Percentiles rank a stretch among this genome's conserved stretches.
phyloP scores from a whole-genome alignment of 1,140 invertebrate species.

The Lepidurus arcticus region DNA sequence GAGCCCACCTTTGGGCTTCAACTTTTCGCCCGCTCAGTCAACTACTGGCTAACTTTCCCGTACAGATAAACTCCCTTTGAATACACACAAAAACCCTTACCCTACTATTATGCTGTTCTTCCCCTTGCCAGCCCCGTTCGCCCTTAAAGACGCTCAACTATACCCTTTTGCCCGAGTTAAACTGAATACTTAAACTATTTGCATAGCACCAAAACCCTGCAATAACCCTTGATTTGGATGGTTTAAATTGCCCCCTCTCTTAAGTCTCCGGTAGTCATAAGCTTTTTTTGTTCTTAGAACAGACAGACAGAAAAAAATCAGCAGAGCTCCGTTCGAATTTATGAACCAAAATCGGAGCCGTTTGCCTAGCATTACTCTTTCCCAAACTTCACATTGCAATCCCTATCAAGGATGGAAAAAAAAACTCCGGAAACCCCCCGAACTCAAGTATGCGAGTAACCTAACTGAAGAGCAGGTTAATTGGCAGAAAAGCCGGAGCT shows the following conservation, averaged over 20 bases:
- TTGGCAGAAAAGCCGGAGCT: no score
- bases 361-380: no score
- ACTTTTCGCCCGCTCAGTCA: not conserved
- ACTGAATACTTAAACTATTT: conserved; percentile 6
- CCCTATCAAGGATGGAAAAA: no score
- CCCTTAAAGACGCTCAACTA: conserved; percentile 4
- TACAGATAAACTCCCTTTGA: not conserved
- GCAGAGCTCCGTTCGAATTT: no score
- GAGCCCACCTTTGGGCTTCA: not conserved
- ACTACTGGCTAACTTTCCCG: not conserved
- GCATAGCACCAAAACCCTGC: not conserved
- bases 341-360: no score
- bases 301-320: no score
- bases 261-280: not conserved
- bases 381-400: no score
- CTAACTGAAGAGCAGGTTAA: no score
- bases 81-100: not conserved
- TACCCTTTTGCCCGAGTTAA: conserved; percentile 9
- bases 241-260: not conserved
- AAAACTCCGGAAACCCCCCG: no score
- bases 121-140: not conserved
- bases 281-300: not conserved
- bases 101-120: conserved; percentile 9
- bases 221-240: not conserved
- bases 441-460: no score